Evolutionary conservation across 1,140 invertebrate genomes (phyloP).

Genomic region (Harpegnathos saltator): DNA sequence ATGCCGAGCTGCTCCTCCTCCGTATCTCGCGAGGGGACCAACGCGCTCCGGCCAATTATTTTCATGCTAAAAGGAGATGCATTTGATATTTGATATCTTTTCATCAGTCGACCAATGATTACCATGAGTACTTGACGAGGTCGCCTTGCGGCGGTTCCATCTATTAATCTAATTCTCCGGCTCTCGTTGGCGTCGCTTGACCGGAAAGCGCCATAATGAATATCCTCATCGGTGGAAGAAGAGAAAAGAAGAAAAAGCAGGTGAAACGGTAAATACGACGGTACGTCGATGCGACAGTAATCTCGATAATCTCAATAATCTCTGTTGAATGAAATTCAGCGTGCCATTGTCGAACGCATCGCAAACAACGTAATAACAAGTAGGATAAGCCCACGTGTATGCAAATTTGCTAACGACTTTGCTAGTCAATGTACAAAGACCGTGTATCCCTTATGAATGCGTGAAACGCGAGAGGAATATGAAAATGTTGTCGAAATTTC

Average conservation of each 20-base stretch:
- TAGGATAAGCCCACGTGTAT: no score
- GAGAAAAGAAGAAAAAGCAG: no score
- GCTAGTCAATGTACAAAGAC: no score
- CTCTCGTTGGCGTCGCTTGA: not conserved
- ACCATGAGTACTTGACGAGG: not conserved
- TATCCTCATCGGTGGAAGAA: no score
- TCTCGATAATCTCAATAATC: constrained; percentile 12
- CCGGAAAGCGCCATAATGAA: constrained; percentile 10
- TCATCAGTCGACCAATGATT: constrained; percentile 13
- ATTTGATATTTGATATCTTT: constrained; percentile 17
- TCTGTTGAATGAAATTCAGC: not conserved
- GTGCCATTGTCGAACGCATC: no score
- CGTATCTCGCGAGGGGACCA: not conserved
- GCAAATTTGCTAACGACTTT: no score
- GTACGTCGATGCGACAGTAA: no score
- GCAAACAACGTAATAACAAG: no score
- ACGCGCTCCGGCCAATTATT: constrained; percentile 22
- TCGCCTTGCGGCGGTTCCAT: not conserved
- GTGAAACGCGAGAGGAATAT: no score
- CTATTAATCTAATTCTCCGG: constrained; percentile 24
- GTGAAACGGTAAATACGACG: no score
- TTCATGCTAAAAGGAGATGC: not conserved
- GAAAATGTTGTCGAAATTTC: no score
- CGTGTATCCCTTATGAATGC: no score
- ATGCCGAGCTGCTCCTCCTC: constrained; percentile 12